Percentiles rank a stretch among this genome's conserved stretches.
These are phyloP conservation scores for Diacarnus erythraeanus DNA, from an alignment of 37 sponge, comb jelly and placozoan genomes.

Conservation along the genomic window DNA sequence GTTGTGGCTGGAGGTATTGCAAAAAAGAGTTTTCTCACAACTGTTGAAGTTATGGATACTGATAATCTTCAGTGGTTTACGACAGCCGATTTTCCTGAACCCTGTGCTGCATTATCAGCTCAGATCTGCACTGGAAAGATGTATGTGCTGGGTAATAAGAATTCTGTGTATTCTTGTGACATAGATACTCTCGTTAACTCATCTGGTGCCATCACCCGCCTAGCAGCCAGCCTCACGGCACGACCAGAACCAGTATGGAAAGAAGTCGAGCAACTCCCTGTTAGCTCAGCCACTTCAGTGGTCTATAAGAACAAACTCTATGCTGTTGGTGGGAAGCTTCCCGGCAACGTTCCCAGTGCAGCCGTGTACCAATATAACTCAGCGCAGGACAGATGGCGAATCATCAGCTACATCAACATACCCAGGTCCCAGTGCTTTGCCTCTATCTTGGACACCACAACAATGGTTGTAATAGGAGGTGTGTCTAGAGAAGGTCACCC, in stretches of 20 bases:
- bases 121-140: neutral
- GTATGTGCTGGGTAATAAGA: neutral
- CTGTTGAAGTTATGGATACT: slow-evolving; percentile 1
- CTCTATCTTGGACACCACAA: neutral
- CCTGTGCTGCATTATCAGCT: neutral
- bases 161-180: neutral
- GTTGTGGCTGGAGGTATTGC: neutral
- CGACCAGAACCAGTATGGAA: neutral
- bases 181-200: neutral
- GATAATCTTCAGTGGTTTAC: neutral
- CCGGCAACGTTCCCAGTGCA: no score
- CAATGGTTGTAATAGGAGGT: neutral
- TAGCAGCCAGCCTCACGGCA: neutral
- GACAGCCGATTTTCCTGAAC: neutral
- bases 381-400: neutral
- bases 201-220: neutral
- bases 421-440: neutral
- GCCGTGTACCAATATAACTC: neutral
- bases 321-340: slow-evolving; percentile 12
- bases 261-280: neutral
- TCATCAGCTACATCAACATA: neutral
- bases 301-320: neutral
- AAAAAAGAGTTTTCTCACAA: neutral
- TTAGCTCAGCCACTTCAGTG: neutral
- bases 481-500: neutral